Evolutionary conservation across 2,888 invertebrate species (phyloP).

Genomic region (Drosophila tanythrix): DNA sequence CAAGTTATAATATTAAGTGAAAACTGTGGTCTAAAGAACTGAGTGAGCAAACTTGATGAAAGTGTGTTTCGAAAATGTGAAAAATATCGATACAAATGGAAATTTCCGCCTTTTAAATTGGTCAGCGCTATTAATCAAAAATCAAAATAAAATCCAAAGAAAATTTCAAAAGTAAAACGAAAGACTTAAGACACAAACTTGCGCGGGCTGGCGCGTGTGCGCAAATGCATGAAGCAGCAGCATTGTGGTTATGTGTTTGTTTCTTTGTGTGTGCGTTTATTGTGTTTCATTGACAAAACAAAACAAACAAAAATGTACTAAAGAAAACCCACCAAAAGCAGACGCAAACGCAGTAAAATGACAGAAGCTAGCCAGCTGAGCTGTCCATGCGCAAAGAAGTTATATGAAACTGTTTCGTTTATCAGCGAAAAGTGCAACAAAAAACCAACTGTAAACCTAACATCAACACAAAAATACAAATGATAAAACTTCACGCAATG

Average conservation of each 20-base stretch:
- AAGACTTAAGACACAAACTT: conserved; percentile 79
- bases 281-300: conserved; percentile 48
- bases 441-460: conserved; percentile 33
- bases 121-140: conserved; percentile 5
- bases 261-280: conserved; percentile 23
- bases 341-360: conserved; percentile 20
- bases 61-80: conserved; percentile 5
- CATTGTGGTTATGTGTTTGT: conserved; percentile 33
- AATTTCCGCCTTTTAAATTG: conserved; percentile 46
- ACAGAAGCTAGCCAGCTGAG: conserved; percentile 16
- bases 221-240: conserved; percentile 58
- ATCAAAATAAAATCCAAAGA: conserved; percentile 18
- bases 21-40: conserved; percentile 9
- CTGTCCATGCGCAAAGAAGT: conserved; percentile 45
- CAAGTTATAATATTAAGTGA: not conserved
- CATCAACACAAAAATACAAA: conserved; percentile 24
- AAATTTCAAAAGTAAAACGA: conserved; percentile 43
- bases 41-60: not conserved
- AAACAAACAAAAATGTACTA: conserved; percentile 10
- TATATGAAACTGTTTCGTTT: conserved; percentile 38
- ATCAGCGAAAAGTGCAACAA: conserved; percentile 50
- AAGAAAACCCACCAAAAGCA: not conserved
- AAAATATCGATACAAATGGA: conserved; percentile 3
- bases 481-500: conserved; percentile 32
- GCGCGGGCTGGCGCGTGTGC: conserved; percentile 61